Conservation (phyloP, 2,888 invertebrate species). For the Drosophila testacea region DNA sequence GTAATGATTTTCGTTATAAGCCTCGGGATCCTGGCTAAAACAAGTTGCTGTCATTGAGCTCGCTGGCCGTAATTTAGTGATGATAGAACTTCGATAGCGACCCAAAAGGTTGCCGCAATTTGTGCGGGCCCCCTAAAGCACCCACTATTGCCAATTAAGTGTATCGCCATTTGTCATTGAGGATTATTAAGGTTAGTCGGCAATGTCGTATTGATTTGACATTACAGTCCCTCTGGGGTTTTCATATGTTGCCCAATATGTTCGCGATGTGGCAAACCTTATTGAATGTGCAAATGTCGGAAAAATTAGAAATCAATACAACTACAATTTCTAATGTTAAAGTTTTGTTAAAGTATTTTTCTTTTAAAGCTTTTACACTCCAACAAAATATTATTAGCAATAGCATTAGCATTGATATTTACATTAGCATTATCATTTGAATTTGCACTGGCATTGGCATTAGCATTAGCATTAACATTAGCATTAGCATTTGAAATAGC, state of each 20-base stretch:
- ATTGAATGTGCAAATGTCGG: background rate
- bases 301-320: slow-evolving; percentile 54
- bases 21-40: slow-evolving; percentile 26
- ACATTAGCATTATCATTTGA: background rate
- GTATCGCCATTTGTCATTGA: slow-evolving; percentile 67
- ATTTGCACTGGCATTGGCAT: too few species aligned
- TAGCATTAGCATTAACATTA: background rate
- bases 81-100: slow-evolving; percentile 40
- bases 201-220: slow-evolving; percentile 59
- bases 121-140: slow-evolving; percentile 6
- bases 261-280: background rate
- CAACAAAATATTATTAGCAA: background rate
- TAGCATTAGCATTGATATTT: background rate
- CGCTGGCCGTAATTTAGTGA: slow-evolving; percentile 15
- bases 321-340: background rate
- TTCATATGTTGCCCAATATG: slow-evolving; percentile 3
- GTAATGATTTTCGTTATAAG: slow-evolving; percentile 64
- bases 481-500: slow-evolving; percentile 2
- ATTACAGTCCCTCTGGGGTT: slow-evolving; percentile 39
- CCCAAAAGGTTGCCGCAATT: slow-evolving; percentile 42
- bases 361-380: background rate
- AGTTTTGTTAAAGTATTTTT: background rate
- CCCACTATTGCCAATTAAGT: slow-evolving; percentile 54
- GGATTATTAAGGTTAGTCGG: slow-evolving; percentile 60
- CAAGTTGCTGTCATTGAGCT: slow-evolving; percentile 19